These are phyloP conservation scores for western clawed frog (Xenopus tropicalis) DNA, from an alignment of 2,113 vertebrate species.

Conservation along the genomic window UCB_Xtro_10.0 CM004448.2:30106501-30107000, in stretches of 20 bases:
- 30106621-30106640: constrained; percentile 41
- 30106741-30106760: constrained; percentile 4
- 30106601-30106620: constrained; percentile 35
- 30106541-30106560: constrained; percentile 18
- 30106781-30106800: too few relatives aligned
- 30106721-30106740: constrained; percentile 17
- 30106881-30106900: too few relatives aligned
- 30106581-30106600: constrained; percentile 27
- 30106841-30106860: too few relatives aligned
- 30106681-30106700: constrained; percentile 39
- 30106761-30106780: neutral
- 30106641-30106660: constrained; percentile 39
- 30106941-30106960: too few relatives aligned
- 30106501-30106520: constrained; percentile 16
- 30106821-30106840: too few relatives aligned
- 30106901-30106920: too few relatives aligned
- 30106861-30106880: too few relatives aligned
- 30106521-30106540: constrained; percentile 24
- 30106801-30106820: too few relatives aligned
- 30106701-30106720: constrained; percentile 18
- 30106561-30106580: constrained; percentile 17
- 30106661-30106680: constrained; percentile 37
- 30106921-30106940: too few relatives aligned
- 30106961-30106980: too few relatives aligned
- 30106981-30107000: too few relatives aligned